Evolutionary conservation across 2,888 invertebrate genomes (phyloP).

Genomic region (Drosophila conformis): DNA sequence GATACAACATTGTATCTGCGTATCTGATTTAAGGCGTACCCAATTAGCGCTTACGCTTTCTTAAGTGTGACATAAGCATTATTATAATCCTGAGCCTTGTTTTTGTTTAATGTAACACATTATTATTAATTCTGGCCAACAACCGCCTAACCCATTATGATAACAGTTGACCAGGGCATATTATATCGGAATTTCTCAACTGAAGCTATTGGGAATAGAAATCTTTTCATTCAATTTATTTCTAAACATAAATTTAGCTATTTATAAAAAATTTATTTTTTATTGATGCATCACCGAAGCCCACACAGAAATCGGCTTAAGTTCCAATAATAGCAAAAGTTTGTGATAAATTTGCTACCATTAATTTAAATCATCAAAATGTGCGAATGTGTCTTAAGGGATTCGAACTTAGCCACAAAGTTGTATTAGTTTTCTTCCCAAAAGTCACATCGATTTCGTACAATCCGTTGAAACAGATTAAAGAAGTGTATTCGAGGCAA

Average conservation of each 20-base stretch:
- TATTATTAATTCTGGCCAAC: too few species aligned
- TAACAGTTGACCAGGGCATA: background rate
- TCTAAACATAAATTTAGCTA: background rate
- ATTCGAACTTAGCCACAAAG: background rate
- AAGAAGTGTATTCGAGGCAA: conserved; percentile 4
- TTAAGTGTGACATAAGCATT: background rate
- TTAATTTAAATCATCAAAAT: conserved; percentile 17
- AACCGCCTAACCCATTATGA: background rate
- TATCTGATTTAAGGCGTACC: background rate
- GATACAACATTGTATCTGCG: background rate
- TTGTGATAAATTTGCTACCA: background rate
- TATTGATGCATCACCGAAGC: background rate
- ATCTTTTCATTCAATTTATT: background rate
- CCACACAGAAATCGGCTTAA: background rate
- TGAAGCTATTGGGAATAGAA: background rate
- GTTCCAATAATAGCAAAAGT: background rate
- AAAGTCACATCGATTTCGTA: conserved; percentile 2
- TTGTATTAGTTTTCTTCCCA: background rate
- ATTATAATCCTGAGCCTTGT: background rate
- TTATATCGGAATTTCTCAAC: background rate
- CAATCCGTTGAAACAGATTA: conserved; percentile 11
- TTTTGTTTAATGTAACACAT: background rate
- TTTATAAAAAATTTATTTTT: background rate
- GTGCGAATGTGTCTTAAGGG: background rate
- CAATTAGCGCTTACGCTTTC: background rate